These are phyloP conservation scores for Cloeon dipterum DNA, from an alignment of 2,888 invertebrate species.

Conservation along the genomic window DNA sequence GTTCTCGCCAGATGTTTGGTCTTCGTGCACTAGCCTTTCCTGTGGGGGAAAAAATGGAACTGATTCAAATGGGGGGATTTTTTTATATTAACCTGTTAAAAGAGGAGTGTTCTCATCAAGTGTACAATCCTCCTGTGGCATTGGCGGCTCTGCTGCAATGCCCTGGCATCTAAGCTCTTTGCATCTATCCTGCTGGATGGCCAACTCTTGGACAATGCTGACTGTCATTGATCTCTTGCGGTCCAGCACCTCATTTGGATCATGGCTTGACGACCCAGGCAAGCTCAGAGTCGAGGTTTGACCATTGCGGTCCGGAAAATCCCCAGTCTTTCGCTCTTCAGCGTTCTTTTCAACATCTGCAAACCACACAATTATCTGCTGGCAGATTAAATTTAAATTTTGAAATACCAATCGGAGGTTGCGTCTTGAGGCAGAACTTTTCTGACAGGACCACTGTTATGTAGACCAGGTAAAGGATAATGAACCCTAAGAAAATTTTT, in stretches of 20 bases:
- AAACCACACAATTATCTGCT: too few relatives aligned
- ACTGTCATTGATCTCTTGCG: not conserved
- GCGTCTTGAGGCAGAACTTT: slow-evolving; percentile 7
- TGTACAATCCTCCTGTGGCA: too few relatives aligned
- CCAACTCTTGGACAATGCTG: not conserved
- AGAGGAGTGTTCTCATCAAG: not conserved
- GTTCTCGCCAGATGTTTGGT: too few relatives aligned
- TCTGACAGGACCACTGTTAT: slow-evolving; percentile 22
- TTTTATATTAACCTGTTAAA: too few relatives aligned
- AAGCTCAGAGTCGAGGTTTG: not conserved
- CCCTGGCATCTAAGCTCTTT: not conserved
- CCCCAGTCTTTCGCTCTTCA: too few relatives aligned
- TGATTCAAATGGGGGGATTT: too few relatives aligned
- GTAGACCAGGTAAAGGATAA: slow-evolving; percentile 22
- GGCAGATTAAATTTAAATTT: not conserved
- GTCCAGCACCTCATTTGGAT: not conserved
- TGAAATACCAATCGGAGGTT: not conserved
- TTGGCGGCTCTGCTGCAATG: too few relatives aligned
- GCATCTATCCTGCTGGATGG: slow-evolving; percentile 1
- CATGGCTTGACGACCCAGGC: not conserved
- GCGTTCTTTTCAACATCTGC: slow-evolving; percentile 12
- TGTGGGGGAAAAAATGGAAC: too few relatives aligned
- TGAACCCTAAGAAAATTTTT: slow-evolving; percentile 16
- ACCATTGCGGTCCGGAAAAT: too few relatives aligned
- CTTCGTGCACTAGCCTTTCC: too few relatives aligned